A percentile compares a stretch with the other conserved stretches of the same genome.
phyloP scores from a whole-genome alignment of 1,140 invertebrate genomes.

The Drosophila ficusphila region DNA sequence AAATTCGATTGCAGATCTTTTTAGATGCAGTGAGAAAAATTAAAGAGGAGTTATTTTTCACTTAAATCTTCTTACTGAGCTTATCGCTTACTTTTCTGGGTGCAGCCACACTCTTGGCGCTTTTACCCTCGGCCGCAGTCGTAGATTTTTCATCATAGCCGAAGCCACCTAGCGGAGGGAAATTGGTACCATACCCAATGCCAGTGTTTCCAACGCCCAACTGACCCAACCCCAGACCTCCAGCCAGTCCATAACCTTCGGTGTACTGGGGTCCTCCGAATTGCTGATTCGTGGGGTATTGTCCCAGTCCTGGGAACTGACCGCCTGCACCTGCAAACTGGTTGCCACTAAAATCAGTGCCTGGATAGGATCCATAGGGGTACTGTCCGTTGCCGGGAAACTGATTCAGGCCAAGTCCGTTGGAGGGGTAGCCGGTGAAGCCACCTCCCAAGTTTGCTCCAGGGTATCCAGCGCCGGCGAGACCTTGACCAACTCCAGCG shows the following conservation, averaged over 20 bases:
- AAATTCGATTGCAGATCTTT: neutral
- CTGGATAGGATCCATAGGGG: conserved; percentile 53
- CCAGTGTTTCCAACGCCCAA: conserved; percentile 41
- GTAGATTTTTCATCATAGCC: conserved; percentile 60
- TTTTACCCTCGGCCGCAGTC: conserved; percentile 61
- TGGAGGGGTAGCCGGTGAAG: conserved; percentile 25
- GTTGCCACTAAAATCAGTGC: conserved; percentile 46
- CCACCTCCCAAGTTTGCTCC: conserved; percentile 11
- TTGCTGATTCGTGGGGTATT: conserved; percentile 45
- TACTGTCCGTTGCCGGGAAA: conserved; percentile 61
- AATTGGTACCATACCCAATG: conserved; percentile 20
- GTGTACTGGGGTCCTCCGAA: conserved; percentile 68
- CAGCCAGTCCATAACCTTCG: conserved; percentile 69
- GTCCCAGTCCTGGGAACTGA: conserved; percentile 57
- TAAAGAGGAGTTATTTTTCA: neutral
- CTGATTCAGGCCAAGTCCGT: conserved; percentile 51
- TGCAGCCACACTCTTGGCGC: conserved; percentile 45
- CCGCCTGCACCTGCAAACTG: conserved; percentile 41
- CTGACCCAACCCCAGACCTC: conserved; percentile 45
- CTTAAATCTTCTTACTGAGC: conserved; percentile 64
- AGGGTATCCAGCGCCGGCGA: conserved; percentile 33
- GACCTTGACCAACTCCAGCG: conserved; percentile 21
- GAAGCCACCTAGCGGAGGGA: conserved; percentile 32
- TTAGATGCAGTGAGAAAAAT: neutral
- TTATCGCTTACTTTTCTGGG: conserved; percentile 62